These are phyloP conservation scores for Nephrotoma guestfalica DNA, from an alignment of 2,888 invertebrate genomes.

Conservation along the genomic window DNA sequence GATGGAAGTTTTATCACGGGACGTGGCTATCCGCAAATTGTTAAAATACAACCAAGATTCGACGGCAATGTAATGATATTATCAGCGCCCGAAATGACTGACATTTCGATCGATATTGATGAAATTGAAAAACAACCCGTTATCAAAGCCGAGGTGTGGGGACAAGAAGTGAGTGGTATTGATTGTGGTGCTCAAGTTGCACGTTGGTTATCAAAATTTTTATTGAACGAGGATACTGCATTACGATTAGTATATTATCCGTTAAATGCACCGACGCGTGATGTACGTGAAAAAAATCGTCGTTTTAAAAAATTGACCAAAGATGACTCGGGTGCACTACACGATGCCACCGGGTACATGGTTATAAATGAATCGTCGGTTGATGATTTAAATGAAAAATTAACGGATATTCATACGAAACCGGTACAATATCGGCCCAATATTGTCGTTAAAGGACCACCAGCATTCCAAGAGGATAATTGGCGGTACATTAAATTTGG, in stretches of 20 bases:
- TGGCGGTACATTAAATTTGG: slow-evolving; percentile 57
- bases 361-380: slow-evolving; percentile 49
- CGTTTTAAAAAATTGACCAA: slow-evolving; percentile 18
- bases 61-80: slow-evolving; percentile 37
- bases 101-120: slow-evolving; percentile 36
- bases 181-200: slow-evolving; percentile 60
- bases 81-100: slow-evolving; percentile 39
- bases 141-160: slow-evolving; percentile 39
- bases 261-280: slow-evolving; percentile 22
- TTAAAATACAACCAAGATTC: slow-evolving; percentile 37
- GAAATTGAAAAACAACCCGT: slow-evolving; percentile 22
- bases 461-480: slow-evolving; percentile 44
- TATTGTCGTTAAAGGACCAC: slow-evolving; percentile 44
- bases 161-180: slow-evolving; percentile 39
- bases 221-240: slow-evolving; percentile 35
- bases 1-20: slow-evolving; percentile 43
- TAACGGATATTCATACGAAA: slow-evolving; percentile 35
- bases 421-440: slow-evolving; percentile 47
- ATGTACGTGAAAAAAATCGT: slow-evolving; percentile 22
- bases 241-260: slow-evolving; percentile 44
- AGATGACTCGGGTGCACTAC: slow-evolving; percentile 35
- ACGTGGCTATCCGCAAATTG: slow-evolving; percentile 38
- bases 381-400: slow-evolving; percentile 42
- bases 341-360: slow-evolving; percentile 49
- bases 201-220: slow-evolving; percentile 49